Evolutionary conservation across 2,888 invertebrate genomes (phyloP), one percentile per base, ranked within the genome.

Genomic region (Drosophila affinis): DNA sequence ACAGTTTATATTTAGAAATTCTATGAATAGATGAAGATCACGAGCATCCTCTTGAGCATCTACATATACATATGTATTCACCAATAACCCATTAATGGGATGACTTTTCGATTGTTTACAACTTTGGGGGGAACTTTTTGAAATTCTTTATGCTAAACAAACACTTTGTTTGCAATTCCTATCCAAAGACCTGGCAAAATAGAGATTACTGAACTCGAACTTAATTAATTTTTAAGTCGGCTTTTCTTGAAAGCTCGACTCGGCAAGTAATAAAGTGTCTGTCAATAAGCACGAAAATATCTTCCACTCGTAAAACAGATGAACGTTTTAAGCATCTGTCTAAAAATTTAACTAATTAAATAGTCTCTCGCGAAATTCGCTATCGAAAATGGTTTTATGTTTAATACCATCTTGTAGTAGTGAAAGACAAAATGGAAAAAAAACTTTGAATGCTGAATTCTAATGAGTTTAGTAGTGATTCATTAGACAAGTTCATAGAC

Each of bases 1-100:
- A 5, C 1, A 14, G 24, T 17, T 4, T 68, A 65, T 67, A 67
- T 65, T 18, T 45, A 56, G 24, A 45, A 14, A 10, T 44, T 67
- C 44, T 67, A 34, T 5, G 17, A 10, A 24, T 4, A 12, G 4
- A n/a, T 21, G 0, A 46, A 46, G 3, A 34, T 32, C 39, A 45
- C 12, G n/a, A n/a, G 21, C 21, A 21, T 3, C 21, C 21, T 18
- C 2, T 18, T 18, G 18, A 18, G 2, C 18, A 18, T 18, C 2
- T 18, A 18, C 18, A 18, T 18, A 18, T 18, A 18, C 18, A 18
- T 18, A 18, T 18, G 18, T 18, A 18, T 18, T 18, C n/a, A 2
- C 2, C 14, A 39, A 39, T 21, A 39, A 2, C 2, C 14, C n/a
- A 39, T 39, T 6, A 14, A 5, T 34, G 12, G 12, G 12, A 14